These are phyloP conservation scores for Ranitomeya variabilis DNA, from an alignment of 2,113 vertebrate genomes.

Conservation along the genomic window DNA sequence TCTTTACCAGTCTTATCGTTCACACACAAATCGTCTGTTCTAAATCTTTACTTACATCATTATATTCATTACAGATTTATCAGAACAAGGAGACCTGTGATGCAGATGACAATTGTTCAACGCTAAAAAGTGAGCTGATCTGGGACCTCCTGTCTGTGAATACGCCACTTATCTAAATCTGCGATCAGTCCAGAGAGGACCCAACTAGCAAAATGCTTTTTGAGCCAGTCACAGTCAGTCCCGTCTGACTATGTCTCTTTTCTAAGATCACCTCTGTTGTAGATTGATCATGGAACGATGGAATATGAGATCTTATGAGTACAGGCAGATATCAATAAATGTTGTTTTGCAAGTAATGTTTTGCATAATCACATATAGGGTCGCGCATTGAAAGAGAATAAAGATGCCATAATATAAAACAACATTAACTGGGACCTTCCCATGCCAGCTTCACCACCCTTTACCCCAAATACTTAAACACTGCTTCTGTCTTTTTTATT, in stretches of 20 bases:
- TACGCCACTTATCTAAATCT: neutral
- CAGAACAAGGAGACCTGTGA: neutral
- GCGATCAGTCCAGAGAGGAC: neutral
- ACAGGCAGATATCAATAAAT: neutral
- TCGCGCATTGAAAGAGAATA: neutral
- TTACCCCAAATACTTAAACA: neutral
- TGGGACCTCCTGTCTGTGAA: neutral
- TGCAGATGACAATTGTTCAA: neutral
- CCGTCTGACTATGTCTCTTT: neutral
- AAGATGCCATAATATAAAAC: neutral
- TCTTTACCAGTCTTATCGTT: neutral
- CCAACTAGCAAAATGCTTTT: neutral
- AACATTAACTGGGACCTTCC: neutral
- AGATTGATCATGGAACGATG: neutral
- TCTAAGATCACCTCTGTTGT: neutral
- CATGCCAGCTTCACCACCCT: neutral
- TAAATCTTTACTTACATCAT: neutral
- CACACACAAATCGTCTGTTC: neutral
- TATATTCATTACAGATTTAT: slow-evolving; percentile 1
- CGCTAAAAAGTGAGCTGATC: neutral
- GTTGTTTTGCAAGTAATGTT: neutral
- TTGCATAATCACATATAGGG: no score
- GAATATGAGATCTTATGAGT: neutral
- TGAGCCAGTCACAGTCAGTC: neutral
- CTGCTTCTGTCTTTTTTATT: neutral